These are phyloP conservation scores for Micrastur ruficollis DNA, from an alignment of 2,797 vertebrate genomes.

Conservation along the genomic window DNA sequence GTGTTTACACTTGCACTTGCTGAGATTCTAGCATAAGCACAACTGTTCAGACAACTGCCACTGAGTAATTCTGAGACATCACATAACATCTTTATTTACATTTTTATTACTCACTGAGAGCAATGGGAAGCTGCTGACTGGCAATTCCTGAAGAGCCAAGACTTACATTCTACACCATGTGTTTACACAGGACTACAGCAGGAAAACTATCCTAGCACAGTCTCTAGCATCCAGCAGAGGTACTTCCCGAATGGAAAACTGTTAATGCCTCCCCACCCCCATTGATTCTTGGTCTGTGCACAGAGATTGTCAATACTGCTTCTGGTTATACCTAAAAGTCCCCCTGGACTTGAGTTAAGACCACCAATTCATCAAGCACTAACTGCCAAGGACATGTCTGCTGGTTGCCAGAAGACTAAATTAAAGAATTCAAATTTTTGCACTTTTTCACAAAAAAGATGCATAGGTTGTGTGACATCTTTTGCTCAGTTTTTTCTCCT, in stretches of 20 bases:
- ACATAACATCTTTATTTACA: conserved; percentile 16
- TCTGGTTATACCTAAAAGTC: background rate
- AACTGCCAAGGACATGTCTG: background rate
- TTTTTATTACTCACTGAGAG: background rate
- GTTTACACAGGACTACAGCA: background rate
- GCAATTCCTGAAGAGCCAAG: background rate
- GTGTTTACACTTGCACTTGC: conserved; percentile 20
- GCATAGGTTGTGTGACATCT: background rate
- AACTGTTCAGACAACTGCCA: conserved; percentile 50
- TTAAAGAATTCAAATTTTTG: background rate
- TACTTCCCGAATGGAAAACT: background rate
- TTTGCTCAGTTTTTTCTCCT: background rate
- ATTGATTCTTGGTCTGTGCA: background rate
- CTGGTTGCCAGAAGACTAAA: background rate
- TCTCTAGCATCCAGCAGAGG: background rate
- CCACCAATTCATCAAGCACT: background rate
- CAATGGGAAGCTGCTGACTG: background rate
- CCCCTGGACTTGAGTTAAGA: background rate
- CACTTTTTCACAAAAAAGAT: background rate
- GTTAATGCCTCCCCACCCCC: background rate
- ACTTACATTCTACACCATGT: background rate
- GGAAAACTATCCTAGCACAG: background rate
- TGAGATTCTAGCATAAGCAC: background rate
- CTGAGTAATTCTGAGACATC: background rate
- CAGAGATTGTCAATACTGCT: background rate